Evolutionary conservation across 2,113 vertebrate species (phyloP).

Genomic region (Amblyornis subalaris): DNA sequence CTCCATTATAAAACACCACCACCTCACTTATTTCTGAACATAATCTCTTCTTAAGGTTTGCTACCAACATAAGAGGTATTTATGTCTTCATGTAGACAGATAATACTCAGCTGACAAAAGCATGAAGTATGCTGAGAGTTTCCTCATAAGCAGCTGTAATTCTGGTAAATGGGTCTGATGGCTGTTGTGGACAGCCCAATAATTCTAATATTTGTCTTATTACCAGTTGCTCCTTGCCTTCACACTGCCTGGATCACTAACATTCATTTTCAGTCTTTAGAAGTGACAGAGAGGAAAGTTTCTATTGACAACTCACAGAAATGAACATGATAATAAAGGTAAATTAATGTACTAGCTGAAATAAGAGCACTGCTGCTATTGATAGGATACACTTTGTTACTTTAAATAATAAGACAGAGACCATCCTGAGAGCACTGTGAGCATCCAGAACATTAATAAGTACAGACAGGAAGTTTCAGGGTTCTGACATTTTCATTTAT

Average conservation of each 20-base stretch:
- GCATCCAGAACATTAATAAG: neutral
- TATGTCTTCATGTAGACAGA: neutral
- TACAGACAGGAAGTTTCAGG: neutral
- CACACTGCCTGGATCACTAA: neutral
- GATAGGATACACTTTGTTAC: neutral
- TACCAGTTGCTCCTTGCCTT: neutral
- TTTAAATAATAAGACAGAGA: neutral
- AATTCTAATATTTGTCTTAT: constrained; percentile 36
- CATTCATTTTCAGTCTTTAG: neutral
- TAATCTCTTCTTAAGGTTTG: neutral
- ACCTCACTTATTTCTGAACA: neutral
- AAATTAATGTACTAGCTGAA: neutral
- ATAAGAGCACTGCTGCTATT: neutral
- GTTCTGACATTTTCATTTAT: neutral
- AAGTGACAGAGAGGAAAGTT: neutral
- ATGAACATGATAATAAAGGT: neutral
- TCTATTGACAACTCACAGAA: neutral
- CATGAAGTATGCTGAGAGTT: neutral
- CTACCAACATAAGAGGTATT: neutral
- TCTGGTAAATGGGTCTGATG: neutral
- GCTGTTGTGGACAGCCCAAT: neutral
- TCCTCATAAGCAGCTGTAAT: neutral
- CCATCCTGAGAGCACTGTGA: neutral
- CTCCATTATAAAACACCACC: neutral
- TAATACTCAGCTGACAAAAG: neutral